These are phyloP conservation scores for Molossus alvarezi DNA, from an alignment of 2,797 vertebrate species.

Conservation along the genomic window DNA sequence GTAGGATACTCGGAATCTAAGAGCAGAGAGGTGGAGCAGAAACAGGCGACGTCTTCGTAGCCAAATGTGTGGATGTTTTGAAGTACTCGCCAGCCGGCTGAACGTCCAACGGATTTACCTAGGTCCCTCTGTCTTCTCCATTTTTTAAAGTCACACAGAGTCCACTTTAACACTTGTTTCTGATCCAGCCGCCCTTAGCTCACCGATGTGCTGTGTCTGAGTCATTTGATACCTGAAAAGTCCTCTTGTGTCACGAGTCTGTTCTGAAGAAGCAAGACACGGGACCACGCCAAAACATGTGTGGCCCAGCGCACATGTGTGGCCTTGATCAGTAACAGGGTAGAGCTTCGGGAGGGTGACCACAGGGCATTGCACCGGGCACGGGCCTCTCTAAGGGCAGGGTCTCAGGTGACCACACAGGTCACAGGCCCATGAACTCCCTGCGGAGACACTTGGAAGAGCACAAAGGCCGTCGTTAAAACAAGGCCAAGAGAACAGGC, in stretches of 20 bases:
- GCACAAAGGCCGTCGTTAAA: not conserved
- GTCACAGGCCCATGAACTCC: not conserved
- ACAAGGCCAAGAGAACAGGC: not conserved
- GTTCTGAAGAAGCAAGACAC: not conserved
- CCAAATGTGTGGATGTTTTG: not conserved
- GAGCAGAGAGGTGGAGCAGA: not conserved
- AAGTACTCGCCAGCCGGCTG: not conserved
- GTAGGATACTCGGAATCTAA: not conserved
- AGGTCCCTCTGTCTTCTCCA: not conserved
- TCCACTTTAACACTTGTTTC: constrained; percentile 2
- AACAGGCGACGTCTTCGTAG: not conserved
- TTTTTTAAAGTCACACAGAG: not conserved
- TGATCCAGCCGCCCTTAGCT: constrained; percentile 3
- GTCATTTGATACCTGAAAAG: not conserved
- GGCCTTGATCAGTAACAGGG: not conserved
- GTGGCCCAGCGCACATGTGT: not conserved
- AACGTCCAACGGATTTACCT: not conserved
- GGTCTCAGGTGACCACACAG: not conserved
- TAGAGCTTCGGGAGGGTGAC: not conserved
- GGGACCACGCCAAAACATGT: no score
- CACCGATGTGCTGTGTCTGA: not conserved
- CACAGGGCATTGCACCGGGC: not conserved
- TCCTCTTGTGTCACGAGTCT: not conserved
- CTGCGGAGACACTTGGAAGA: not conserved
- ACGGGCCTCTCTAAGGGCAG: not conserved